Conservation (phyloP, 92 coral and sea anemone species). For the Palythoa caribaeorum region DNA sequence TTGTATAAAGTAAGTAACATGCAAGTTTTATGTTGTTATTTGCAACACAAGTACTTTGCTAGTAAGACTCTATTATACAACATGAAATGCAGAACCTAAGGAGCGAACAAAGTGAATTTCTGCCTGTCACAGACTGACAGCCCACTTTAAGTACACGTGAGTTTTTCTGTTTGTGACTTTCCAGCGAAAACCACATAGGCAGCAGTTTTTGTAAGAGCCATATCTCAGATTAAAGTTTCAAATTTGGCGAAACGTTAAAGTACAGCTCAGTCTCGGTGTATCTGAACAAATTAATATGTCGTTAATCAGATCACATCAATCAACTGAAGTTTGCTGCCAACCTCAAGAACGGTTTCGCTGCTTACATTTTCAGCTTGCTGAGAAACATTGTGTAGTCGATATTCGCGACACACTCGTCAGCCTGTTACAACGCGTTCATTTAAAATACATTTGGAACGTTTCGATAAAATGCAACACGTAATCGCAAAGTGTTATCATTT, state of each 20-base stretch:
- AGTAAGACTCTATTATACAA: background rate
- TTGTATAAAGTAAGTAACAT: background rate
- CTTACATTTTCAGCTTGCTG: conserved; percentile 1
- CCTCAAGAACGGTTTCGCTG: conserved; percentile 52
- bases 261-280: background rate
- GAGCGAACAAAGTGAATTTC: too few relatives aligned
- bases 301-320: conserved; percentile 76
- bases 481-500: conserved; percentile 25
- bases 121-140: too few relatives aligned
- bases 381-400: background rate
- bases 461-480: background rate
- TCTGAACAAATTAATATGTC: conserved; percentile 43
- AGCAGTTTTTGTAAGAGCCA: background rate
- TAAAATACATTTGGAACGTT: background rate
- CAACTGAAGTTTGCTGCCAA: conserved; percentile 67
- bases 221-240: conserved; percentile 16
- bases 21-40: background rate
- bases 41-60: background rate
- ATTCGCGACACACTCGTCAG: background rate
- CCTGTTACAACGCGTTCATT: background rate
- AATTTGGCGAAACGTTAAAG: conserved; percentile 21
- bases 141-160: too few relatives aligned
- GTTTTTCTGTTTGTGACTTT: background rate
- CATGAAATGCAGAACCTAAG: background rate
- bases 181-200: background rate